phyloP scores from a whole-genome alignment of 2,888 invertebrate species.

The Teleiodes luculella region DNA sequence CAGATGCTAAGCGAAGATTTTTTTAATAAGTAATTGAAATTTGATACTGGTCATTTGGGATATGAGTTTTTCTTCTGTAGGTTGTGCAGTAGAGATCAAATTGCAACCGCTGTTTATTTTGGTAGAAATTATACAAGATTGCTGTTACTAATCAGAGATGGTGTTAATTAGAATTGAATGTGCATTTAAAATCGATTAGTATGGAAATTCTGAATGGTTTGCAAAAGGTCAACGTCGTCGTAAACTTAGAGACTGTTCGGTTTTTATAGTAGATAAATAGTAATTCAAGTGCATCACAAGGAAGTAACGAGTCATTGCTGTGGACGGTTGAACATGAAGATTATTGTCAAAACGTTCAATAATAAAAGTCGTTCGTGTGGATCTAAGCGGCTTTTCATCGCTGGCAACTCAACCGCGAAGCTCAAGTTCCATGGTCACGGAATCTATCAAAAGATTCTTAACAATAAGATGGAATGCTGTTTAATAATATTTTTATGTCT shows the following conservation, averaged over 20 bases:
- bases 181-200: too few relatives aligned
- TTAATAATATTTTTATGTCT: conserved; percentile 16
- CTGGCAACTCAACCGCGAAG: conserved; percentile 48
- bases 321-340: conserved; percentile 33
- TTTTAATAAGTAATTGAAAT: conserved; percentile 30
- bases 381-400: conserved; percentile 53
- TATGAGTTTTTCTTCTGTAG: not conserved
- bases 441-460: conserved; percentile 33
- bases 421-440: conserved; percentile 43
- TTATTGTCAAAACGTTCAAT: conserved; percentile 40
- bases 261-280: not conserved
- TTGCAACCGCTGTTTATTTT: not conserved
- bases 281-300: not conserved
- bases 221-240: too few relatives aligned
- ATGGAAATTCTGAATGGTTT: too few relatives aligned
- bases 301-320: conserved; percentile 7
- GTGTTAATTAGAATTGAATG: too few relatives aligned
- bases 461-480: conserved; percentile 25
- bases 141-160: too few relatives aligned
- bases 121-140: too few relatives aligned
- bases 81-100: not conserved
- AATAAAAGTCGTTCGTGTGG: conserved; percentile 49
- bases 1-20: conserved; percentile 45
- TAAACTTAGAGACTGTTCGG: too few relatives aligned
- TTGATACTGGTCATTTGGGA: conserved; percentile 25